These are phyloP conservation scores for Parambassis ranga DNA, from an alignment of 2,797 vertebrate genomes.

Conservation along the genomic window DNA sequence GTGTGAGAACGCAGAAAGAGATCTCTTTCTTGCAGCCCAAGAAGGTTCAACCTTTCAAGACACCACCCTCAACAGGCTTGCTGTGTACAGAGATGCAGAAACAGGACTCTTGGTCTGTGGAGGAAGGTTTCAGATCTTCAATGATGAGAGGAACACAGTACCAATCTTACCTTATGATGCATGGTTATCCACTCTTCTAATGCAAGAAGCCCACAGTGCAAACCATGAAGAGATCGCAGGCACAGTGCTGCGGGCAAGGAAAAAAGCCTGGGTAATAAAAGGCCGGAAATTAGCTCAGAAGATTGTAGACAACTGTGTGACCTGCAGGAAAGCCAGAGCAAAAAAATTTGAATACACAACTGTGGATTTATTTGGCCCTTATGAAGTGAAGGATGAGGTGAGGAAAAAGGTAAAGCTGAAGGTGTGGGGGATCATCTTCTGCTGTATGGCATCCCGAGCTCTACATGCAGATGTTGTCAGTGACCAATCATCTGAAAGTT, in stretches of 20 bases:
- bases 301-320: background rate
- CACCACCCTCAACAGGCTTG: conserved; percentile 1
- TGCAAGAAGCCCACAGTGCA: background rate
- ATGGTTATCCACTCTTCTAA: background rate
- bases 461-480: too few relatives aligned
- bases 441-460: background rate
- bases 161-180: background rate
- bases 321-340: background rate
- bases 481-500: too few relatives aligned
- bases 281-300: background rate
- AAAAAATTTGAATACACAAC: background rate
- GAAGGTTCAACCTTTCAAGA: background rate
- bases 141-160: background rate
- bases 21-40: background rate
- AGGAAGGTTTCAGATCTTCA: background rate
- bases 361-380: background rate
- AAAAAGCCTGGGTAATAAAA: conserved; percentile 5
- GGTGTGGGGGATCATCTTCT: background rate
- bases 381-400: background rate
- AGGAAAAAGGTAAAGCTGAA: background rate
- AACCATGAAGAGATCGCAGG: background rate
- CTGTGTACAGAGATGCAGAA: background rate
- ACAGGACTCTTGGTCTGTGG: background rate
- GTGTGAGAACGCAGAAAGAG: background rate
- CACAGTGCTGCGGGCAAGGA: background rate